Evolutionary conservation across 2,888 invertebrate genomes (phyloP), one percentile per base, ranked within the genome.

Genomic region (Nephrocerus scutellatus): DNA sequence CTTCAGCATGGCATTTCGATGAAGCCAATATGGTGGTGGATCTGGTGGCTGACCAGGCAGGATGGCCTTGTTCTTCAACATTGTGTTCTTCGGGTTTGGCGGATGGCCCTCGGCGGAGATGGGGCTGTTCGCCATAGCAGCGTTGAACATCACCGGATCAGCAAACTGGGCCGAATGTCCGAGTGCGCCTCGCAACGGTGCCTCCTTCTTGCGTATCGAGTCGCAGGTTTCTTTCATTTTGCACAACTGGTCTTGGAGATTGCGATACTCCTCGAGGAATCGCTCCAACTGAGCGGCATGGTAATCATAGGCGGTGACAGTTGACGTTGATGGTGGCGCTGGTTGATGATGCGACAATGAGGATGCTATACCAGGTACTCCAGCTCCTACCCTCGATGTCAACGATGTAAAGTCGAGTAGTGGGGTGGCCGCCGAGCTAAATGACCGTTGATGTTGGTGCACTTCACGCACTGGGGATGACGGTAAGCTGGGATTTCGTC

Each of bases 141-240:
- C 63, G 47, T 58, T 68, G 46, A 68, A 71, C 57, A 70, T 62
- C 46, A 72, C 57, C 25, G 71, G 68, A 51, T 72, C 72, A 36
- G 66, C 59, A 43, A 67, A 59, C 44, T 68, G 62, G 4, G 62
- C 61, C 13, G 65, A 58, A 36, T 65, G 59, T 10, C 59, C 58
- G 9, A 60, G 47, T 7, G 56, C 52, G 15, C 57, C 58, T 6
- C 66, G 57, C 14, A 63, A 46, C 1, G 67, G 63, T 6, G 59
- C 55, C 46, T 69, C 68, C 49, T 66, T 72, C 36, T 72, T 72
- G 21, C 73, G 68, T 53, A 83, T 72, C 48, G 76, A 80, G 51
- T 84, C 83, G 57, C 84, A 78, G 15, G 82, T 82, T 56, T 83
- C 81, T 56, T 84, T 85, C 84, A 86, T 84, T 60, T 80, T 79